A percentile compares a stretch with the other conserved stretches of the same genome.
Conservation (phyloP, 30 jellyfish, hydroid and myxozoan species). For the Pseudorhiza aurosa region DNA sequence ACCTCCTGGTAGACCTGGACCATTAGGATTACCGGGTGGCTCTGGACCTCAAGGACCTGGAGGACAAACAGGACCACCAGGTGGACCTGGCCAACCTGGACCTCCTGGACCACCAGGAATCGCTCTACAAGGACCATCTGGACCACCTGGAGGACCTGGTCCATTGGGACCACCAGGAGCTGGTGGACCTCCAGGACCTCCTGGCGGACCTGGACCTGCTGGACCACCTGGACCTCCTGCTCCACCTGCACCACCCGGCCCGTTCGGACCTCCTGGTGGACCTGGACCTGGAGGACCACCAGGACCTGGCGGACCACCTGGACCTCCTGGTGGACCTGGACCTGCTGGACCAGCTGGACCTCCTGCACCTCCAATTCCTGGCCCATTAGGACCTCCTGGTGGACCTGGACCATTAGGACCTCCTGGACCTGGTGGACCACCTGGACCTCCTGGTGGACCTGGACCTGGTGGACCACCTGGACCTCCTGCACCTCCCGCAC, state of each 20-base stretch:
- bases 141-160: conserved; percentile 86
- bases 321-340: conserved; percentile 92
- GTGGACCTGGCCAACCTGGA: conserved; percentile 92
- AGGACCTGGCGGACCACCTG: conserved; percentile 97
- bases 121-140: conserved; percentile 92
- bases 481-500: conserved; percentile 79
- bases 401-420: conserved; percentile 75
- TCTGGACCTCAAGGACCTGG: conserved; percentile 93
- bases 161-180: conserved; percentile 73
- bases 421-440: conserved; percentile 63
- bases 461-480: conserved; percentile 77
- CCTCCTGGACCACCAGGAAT: conserved; percentile 98
- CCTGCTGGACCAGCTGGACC: conserved; percentile 86
- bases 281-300: conserved; percentile 97
- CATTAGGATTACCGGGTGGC: conserved; percentile 92
- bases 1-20: conserved; percentile 89
- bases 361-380: conserved; percentile 71
- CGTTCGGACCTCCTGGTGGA: conserved; percentile 91
- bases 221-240: conserved; percentile 92
- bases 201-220: conserved; percentile 81
- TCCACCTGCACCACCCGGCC: conserved; percentile 89
- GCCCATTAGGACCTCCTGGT: conserved; percentile 81
- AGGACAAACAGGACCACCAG: conserved; percentile 92
- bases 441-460: conserved; percentile 70
- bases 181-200: conserved; percentile 82